These are phyloP conservation scores for Synanthedon formicaeformis DNA, from an alignment of 2,888 invertebrate genomes.

Conservation along the genomic window DNA sequence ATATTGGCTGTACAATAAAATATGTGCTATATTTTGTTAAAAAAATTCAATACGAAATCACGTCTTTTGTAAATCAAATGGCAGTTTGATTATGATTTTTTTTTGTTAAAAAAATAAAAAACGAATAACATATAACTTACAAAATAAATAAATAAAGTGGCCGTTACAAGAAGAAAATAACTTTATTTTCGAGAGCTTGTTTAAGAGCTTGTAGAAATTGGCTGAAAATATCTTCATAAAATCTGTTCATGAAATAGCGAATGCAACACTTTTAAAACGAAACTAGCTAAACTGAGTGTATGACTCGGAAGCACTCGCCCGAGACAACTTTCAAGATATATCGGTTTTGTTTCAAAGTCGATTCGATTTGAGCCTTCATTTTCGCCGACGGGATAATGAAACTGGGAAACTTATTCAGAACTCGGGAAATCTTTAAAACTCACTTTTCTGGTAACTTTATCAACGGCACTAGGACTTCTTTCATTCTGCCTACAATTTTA, in stretches of 20 bases:
- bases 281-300: constrained; percentile 27
- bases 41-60: too few species aligned
- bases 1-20: too few species aligned
- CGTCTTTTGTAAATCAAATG: too few species aligned
- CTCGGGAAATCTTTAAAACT: constrained; percentile 14
- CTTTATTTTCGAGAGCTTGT: too few species aligned
- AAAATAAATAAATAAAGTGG: too few species aligned
- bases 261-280: constrained; percentile 32
- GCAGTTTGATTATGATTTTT: too few species aligned
- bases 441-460: constrained; percentile 12
- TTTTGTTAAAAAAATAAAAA: too few species aligned
- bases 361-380: constrained; percentile 30
- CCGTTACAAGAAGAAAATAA: too few species aligned
- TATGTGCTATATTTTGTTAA: too few species aligned
- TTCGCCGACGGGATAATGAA: constrained; percentile 25
- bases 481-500: neutral
- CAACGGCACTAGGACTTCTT: constrained; percentile 2
- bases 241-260: constrained; percentile 1
- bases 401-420: constrained; percentile 21
- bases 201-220: too few species aligned
- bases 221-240: too few species aligned
- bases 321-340: constrained; percentile 34
- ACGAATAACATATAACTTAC: too few species aligned
- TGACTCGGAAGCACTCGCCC: neutral
- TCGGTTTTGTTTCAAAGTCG: constrained; percentile 49